Evolutionary conservation across 1,140 invertebrate genomes (phyloP).

Genomic region (Diuraphis noxia): DNA sequence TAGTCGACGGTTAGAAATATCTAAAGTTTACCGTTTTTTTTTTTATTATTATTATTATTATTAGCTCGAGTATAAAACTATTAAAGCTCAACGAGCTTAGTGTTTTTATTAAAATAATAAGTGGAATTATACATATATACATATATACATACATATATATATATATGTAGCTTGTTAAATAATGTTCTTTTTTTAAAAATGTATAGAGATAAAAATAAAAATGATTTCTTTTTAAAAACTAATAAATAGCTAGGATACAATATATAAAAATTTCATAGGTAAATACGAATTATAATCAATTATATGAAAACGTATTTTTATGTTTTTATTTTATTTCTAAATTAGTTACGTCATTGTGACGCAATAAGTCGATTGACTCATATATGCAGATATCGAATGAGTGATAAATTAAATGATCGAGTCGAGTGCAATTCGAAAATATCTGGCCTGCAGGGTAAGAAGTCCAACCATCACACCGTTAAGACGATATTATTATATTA

Average conservation of each 20-base stretch:
- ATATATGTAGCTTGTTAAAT: too few species aligned
- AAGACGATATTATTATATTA: neutral
- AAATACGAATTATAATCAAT: too few species aligned
- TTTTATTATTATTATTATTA: too few species aligned
- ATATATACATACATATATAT: too few species aligned
- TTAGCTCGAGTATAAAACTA: too few species aligned
- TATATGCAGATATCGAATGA: too few species aligned
- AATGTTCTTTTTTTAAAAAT: too few species aligned
- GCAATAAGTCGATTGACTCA: neutral
- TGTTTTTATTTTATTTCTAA: neutral
- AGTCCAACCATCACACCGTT: neutral
- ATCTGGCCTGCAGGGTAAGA: neutral
- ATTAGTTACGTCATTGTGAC: neutral
- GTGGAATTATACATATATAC: too few species aligned
- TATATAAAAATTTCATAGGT: too few species aligned
- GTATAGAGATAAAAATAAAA: too few species aligned
- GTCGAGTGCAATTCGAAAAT: neutral
- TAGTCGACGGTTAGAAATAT: neutral
- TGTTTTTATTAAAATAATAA: neutral
- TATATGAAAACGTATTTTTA: neutral
- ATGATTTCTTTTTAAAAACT: neutral
- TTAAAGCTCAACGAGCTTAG: too few species aligned
- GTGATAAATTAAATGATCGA: neutral
- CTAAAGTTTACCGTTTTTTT: neutral
- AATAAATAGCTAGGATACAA: too few species aligned